Conservation (phyloP, 2,113 vertebrate genomes). For the Nansenia antarctica region DNA sequence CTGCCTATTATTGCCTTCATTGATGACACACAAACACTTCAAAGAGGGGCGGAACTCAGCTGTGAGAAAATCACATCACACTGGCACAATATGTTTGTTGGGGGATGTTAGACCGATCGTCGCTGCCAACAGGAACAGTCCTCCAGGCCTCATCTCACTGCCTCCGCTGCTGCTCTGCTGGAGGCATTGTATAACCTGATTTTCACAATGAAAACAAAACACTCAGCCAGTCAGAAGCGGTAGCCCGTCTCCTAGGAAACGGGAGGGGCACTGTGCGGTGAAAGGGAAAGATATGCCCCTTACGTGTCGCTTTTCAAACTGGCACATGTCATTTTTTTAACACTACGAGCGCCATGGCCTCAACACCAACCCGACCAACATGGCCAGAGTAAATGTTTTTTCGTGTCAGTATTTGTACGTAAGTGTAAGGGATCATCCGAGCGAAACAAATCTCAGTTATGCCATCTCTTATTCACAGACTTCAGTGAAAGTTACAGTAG, state of each 20-base stretch:
- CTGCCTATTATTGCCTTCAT: no score
- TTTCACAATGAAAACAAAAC: constrained; percentile 6
- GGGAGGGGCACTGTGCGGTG: not conserved
- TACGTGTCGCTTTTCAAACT: not conserved
- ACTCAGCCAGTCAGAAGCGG: not conserved
- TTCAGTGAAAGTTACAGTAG: no score
- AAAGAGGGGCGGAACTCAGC: not conserved
- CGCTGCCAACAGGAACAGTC: not conserved
- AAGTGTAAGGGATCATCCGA: no score
- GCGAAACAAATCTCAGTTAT: no score
- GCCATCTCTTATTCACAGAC: no score
- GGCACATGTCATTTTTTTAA: not conserved
- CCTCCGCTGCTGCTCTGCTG: not conserved
- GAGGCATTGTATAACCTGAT: not conserved
- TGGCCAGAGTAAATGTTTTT: no score
- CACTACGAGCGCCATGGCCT: no score
- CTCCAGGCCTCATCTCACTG: not conserved
- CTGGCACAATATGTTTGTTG: not conserved
- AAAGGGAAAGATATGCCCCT: not conserved
- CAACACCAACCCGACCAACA: no score
- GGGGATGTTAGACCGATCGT: not conserved
- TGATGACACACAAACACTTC: not conserved
- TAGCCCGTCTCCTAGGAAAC: not conserved
- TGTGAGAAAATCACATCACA: not conserved
- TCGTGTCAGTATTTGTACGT: no score